Conservation (phyloP, 2,888 invertebrate species). For the Nasonovia ribisnigri region DNA sequence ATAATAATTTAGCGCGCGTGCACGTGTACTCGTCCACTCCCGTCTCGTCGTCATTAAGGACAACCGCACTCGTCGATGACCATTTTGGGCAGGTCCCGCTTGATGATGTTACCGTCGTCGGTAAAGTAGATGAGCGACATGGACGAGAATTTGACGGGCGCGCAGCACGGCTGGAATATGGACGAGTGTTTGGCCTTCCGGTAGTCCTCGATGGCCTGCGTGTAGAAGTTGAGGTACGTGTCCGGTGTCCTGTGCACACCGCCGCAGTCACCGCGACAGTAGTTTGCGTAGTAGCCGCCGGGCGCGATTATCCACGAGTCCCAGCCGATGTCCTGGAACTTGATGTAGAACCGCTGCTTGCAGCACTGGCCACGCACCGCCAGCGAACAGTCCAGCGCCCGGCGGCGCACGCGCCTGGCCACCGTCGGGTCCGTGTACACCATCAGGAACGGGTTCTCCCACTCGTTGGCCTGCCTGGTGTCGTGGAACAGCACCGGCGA, state of each 20-base stretch:
- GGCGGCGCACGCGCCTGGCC: constrained; percentile 80
- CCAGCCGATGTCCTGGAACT: constrained; percentile 92
- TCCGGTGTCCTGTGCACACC: constrained; percentile 83
- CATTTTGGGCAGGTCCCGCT: constrained; percentile 95
- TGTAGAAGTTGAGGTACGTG: constrained; percentile 88
- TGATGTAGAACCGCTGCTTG: constrained; percentile 91
- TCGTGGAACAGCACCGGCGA: constrained; percentile 74
- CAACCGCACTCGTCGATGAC: constrained; percentile 96
- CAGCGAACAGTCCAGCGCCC: constrained; percentile 86
- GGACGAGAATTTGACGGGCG: constrained; percentile 90
- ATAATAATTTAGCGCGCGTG: constrained; percentile 68
- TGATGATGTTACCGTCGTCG: constrained; percentile 89
- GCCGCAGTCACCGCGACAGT: constrained; percentile 90
- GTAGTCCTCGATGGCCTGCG: constrained; percentile 88
- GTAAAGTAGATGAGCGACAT: constrained; percentile 95
- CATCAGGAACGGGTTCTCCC: constrained; percentile 86
- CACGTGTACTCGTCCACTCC: neutral
- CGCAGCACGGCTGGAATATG: constrained; percentile 92
- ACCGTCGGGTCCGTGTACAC: constrained; percentile 82
- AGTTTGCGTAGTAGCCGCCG: constrained; percentile 92
- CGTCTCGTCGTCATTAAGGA: constrained; percentile 75
- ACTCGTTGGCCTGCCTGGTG: constrained; percentile 71
- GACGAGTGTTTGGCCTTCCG: constrained; percentile 80
- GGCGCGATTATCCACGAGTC: constrained; percentile 95
- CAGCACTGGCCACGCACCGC: constrained; percentile 83